Percentiles rank a stretch among this genome's conserved stretches.
These are phyloP conservation scores for Poecilia velifera DNA, from an alignment of 2,797 vertebrate genomes.

Conservation along the genomic window DNA sequence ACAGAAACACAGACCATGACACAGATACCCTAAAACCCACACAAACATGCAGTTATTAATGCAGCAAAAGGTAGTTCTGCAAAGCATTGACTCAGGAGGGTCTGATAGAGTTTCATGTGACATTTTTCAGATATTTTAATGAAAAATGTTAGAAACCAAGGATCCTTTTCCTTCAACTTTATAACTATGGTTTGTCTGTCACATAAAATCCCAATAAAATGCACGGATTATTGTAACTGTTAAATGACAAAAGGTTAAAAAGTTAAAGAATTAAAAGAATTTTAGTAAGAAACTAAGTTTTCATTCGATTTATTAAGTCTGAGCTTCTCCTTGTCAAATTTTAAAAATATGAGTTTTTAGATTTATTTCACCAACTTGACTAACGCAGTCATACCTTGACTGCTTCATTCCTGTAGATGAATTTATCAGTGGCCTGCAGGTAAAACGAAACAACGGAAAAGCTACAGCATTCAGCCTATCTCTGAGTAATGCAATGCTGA, in stretches of 20 bases:
- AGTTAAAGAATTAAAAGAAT: background rate
- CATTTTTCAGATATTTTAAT: background rate
- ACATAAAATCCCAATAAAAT: background rate
- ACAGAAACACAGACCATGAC: too few species aligned
- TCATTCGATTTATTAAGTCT: background rate
- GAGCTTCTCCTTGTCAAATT: background rate
- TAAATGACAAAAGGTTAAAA: background rate
- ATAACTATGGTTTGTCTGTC: background rate
- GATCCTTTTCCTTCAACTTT: background rate
- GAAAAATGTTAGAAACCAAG: background rate
- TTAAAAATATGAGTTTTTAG: background rate
- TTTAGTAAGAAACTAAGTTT: background rate
- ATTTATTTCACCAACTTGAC: background rate
- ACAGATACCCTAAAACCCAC: background rate
- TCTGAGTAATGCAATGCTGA: background rate
- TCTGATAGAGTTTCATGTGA: background rate
- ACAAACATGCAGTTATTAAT: background rate
- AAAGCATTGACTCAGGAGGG: background rate
- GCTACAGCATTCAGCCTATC: background rate
- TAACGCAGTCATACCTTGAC: background rate
- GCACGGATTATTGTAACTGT: background rate
- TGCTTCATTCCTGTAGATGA: background rate
- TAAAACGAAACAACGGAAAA: background rate
- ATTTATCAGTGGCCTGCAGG: background rate
- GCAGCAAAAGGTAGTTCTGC: background rate